Evolutionary conservation across 2,797 vertebrate species (phyloP), one percentile per base, ranked within the genome.

Genomic region (Lemur catta): DNA sequence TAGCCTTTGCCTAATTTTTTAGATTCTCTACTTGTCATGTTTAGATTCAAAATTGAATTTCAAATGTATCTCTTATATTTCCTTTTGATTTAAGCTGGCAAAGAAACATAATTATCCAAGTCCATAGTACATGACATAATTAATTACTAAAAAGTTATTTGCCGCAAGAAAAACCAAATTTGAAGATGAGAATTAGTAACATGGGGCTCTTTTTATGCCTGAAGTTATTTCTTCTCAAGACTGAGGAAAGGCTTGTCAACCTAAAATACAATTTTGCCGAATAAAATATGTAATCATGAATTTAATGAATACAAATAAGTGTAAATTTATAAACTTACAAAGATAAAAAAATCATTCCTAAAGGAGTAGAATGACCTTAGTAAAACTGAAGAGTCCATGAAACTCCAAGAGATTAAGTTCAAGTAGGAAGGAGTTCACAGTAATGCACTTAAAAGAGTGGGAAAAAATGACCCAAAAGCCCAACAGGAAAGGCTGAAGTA

Each of bases 1-100:
- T 26, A 38, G n/a, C 11, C 24, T 74, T 59, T n/a, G 17, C 48
- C 35, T 41, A 0, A 61, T 84, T 79, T 93, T 88, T 41, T 63
- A 86, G 35, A 50, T 76, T 92, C 67, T 84, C 75, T 74, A 84
- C n/a, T 81, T 63, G 59, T 84, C 28, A 48, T 76, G 35, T 84
- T 91, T 91, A 84, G 69, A 91, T n/a, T 78, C 0, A 59, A 91
- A 92, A 86, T 9, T 61, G 22, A 96, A 76, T 93, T 84, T 74
- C 38, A 79, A 91, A 30, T 91, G 9, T 43, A 63, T 33, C 28
- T 50, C 2, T 86, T 79, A 18, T 38, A 71, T 50, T 88, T 86
- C 69, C 50, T 93, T 89, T 61, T 82, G 50, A 93, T 50, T 89
- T 81, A 85, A 94, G 11, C 14, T 71, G 14, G 38, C 67, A 94